Base-by-base conservation (phyloP, 2,888 invertebrate species). In the Drosophila demipolita region DNA sequence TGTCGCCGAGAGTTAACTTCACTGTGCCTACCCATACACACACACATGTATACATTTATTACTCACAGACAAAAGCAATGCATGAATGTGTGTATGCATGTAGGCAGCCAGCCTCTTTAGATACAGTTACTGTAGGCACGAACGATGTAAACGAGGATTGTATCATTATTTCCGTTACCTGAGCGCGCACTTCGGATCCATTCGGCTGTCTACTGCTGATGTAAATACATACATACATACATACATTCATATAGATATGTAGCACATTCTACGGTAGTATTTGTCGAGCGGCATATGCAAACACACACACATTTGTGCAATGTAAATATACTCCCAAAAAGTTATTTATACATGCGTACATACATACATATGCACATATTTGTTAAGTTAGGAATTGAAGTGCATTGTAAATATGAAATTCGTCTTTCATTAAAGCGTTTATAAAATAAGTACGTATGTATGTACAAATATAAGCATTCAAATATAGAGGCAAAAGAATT, bases 321-420 rank as follows among this genome's bases (percentile, higher is more conserved):
- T 68, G 78, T 73, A 84, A 83, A 82, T 86, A 83, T 85, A 83
- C 66, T 72, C 73, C 77, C 73, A 75, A 75, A 79, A 78, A 73
- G 87, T 87, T 91, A 89, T 91, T 91, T 90, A 91, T 91, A 88
- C 42, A 42, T 42, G 40, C 42, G 32, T 20, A 57, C 57, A 15
- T 29, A 55, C 55, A 29, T 20, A 57, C 40, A 20, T 32, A 42
- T 42, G 38, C 38, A 55, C 55, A 90, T 92, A 88, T 57, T 92
- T 91, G 90, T 90, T 88, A 84, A 89, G 91, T 91, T 91, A 90
- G 90, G 87, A 89, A 90, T 85, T 92, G 80, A 87, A 92, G 92
- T 92, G 92, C 89, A 91, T 79, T 75, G 91, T 79, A 91, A 92
- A 92, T 90, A 92, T 74, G 53, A 83, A 83, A 82, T 83, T 82